phyloP scores from a whole-genome alignment of 2,888 invertebrate species.

The Willowsia nigromaculata region DNA sequence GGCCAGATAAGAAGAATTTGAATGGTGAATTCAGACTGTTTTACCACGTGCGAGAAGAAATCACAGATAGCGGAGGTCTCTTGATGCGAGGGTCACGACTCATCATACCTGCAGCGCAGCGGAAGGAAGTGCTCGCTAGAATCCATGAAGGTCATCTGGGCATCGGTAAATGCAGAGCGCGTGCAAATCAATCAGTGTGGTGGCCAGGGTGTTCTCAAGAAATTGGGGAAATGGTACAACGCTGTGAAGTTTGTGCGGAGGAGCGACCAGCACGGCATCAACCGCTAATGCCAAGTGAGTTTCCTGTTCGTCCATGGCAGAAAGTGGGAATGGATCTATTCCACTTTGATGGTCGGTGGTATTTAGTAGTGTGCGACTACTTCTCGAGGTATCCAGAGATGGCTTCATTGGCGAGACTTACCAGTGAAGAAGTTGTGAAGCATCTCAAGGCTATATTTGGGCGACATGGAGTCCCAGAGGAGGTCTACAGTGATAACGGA shows the following conservation, averaged over 20 bases:
- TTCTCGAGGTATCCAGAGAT: constrained; percentile 77
- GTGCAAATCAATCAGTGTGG: constrained; percentile 65
- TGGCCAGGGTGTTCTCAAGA: constrained; percentile 68
- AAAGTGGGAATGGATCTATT: constrained; percentile 72
- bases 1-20: constrained; percentile 48
- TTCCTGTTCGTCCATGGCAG: constrained; percentile 73
- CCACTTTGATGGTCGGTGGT: background rate
- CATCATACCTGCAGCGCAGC: constrained; percentile 37
- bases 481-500: constrained; percentile 75
- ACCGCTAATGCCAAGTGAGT: constrained; percentile 65
- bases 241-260: constrained; percentile 25
- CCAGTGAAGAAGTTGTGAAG: background rate
- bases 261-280: constrained; percentile 37
- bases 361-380: constrained; percentile 1
- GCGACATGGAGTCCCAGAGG: constrained; percentile 78
- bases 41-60: constrained; percentile 48
- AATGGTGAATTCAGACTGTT: background rate
- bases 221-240: constrained; percentile 1
- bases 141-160: constrained; percentile 67
- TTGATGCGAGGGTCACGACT: constrained; percentile 62
- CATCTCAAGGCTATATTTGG: background rate
- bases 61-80: constrained; percentile 61
- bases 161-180: constrained; percentile 67
- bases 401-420: too few species aligned
- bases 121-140: constrained; percentile 13